A percentile compares a stretch with the other conserved stretches of the same genome.
These are phyloP conservation scores for Chorisops tibialis DNA, from an alignment of 2,888 invertebrate species.

Conservation along the genomic window DNA sequence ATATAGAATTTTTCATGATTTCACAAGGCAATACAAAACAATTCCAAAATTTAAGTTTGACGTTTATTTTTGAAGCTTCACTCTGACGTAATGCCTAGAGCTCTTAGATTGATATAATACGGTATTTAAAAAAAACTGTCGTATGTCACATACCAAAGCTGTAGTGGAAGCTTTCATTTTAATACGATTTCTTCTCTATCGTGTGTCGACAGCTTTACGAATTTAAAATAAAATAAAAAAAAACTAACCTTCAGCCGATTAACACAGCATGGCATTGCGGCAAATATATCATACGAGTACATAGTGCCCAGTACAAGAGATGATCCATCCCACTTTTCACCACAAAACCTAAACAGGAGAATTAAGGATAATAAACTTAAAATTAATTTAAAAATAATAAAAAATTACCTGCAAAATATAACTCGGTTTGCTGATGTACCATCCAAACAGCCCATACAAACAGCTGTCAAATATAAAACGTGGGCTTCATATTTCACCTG, in stretches of 20 bases:
- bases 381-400: background rate
- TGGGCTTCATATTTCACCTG: slow-evolving; percentile 90
- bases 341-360: slow-evolving; percentile 61
- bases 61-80: too few species aligned
- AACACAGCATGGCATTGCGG: slow-evolving; percentile 93
- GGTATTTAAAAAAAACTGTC: too few species aligned
- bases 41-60: too few species aligned
- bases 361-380: background rate
- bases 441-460: slow-evolving; percentile 92
- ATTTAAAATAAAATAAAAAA: background rate
- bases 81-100: too few species aligned
- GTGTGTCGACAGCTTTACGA: too few species aligned
- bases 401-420: slow-evolving; percentile 66
- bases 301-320: slow-evolving; percentile 93
- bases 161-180: too few species aligned
- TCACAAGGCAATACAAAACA: too few species aligned
- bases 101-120: too few species aligned
- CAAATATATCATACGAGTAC: slow-evolving; percentile 98
- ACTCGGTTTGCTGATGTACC: slow-evolving; percentile 71
- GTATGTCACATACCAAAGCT: too few species aligned
- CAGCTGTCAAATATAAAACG: slow-evolving; percentile 85
- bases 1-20: too few species aligned
- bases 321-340: slow-evolving; percentile 87
- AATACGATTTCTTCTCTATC: too few species aligned
- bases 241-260: slow-evolving; percentile 79